Percentiles rank a stretch among this genome's conserved stretches.
Evolutionary conservation across 2,113 vertebrate species (phyloP).

Genomic region (Felis catus): DNA sequence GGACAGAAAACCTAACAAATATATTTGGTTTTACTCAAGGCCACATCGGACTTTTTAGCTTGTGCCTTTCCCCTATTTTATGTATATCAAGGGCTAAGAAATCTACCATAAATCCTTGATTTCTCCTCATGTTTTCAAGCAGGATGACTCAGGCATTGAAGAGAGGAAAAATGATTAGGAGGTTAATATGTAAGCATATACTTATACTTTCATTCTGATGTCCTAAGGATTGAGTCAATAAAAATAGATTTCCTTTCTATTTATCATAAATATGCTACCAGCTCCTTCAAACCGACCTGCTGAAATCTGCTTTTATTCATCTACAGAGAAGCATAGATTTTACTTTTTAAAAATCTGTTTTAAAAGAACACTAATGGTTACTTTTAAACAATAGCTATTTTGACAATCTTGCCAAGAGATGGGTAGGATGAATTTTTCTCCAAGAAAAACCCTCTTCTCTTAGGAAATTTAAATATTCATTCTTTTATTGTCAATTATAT

Average conservation of each 20-base stretch:
- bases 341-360: constrained; percentile 43
- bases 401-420: not conserved
- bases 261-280: constrained; percentile 10
- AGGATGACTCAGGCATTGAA: not conserved
- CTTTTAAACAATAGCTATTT: constrained; percentile 26
- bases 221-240: constrained; percentile 6
- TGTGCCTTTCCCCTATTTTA: not conserved
- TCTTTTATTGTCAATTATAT: not conserved
- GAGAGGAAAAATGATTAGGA: not conserved
- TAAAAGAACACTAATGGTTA: not conserved
- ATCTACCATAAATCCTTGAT: not conserved
- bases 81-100: not conserved
- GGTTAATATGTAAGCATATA: not conserved
- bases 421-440: not conserved
- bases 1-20: not conserved
- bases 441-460: not conserved
- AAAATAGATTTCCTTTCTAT: constrained; percentile 36
- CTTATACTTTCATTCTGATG: constrained; percentile 23
- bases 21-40: not conserved
- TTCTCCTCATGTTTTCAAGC: not conserved
- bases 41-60: not conserved
- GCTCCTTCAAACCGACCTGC: not conserved
- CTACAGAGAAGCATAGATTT: constrained; percentile 25
- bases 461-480: constrained; percentile 2
- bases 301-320: constrained; percentile 34